These are phyloP conservation scores for Carterocephalus palaemon DNA, from an alignment of 2,888 invertebrate species.

Conservation along the genomic window DNA sequence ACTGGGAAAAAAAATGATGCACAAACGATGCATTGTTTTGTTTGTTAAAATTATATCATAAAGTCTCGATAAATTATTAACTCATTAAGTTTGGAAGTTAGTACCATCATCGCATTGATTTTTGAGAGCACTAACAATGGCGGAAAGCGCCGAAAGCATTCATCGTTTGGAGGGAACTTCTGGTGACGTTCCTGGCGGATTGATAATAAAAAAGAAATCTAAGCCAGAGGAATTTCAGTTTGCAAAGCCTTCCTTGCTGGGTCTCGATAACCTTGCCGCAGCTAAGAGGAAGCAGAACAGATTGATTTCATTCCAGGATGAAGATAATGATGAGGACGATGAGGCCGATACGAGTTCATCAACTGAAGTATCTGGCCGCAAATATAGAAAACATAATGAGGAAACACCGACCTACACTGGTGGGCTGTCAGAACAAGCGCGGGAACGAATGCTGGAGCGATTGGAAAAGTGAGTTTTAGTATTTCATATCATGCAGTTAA, in stretches of 20 bases:
- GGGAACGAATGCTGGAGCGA: conserved; percentile 84
- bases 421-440: conserved; percentile 89
- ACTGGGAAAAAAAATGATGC: no score
- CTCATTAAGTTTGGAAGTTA: no score
- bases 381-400: conserved; percentile 87
- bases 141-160: conserved; percentile 78
- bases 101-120: neutral
- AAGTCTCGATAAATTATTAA: no score
- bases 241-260: conserved; percentile 87
- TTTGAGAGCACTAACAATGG: conserved; percentile 40
- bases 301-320: conserved; percentile 82
- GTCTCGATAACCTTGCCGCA: conserved; percentile 92
- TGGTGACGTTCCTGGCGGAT: conserved; percentile 82
- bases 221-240: conserved; percentile 84
- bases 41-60: no score
- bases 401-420: conserved; percentile 98
- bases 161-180: conserved; percentile 86
- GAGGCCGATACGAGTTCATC: conserved; percentile 39
- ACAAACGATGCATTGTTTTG: no score
- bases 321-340: conserved; percentile 50
- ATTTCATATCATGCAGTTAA: no score
- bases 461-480: conserved; percentile 65
- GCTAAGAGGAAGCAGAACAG: conserved; percentile 83
- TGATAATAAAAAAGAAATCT: conserved; percentile 83
- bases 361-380: conserved; percentile 65